Percentiles rank a stretch among this genome's conserved stretches.
Conservation (phyloP, 2,797 vertebrate genomes). For the Danio choprae region DNA sequence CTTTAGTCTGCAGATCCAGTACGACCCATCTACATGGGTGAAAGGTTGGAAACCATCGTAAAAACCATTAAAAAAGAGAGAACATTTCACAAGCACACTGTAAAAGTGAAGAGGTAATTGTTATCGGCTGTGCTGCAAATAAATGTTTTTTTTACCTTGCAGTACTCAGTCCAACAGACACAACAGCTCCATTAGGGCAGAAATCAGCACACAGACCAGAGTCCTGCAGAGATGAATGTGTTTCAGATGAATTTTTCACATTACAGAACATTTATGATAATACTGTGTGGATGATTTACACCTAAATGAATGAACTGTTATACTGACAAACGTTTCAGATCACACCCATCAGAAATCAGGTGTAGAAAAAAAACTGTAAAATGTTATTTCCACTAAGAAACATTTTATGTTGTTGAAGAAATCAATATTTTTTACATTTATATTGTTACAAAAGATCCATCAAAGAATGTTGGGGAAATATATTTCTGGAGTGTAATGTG, state of each 20-base stretch:
- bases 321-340: not conserved
- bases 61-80: not conserved
- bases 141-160: slow-evolving; percentile 79
- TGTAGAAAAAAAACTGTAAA: too few relatives aligned
- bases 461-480: not conserved
- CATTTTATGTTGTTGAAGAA: too few relatives aligned
- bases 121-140: not conserved
- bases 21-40: slow-evolving; percentile 85
- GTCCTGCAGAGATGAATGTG: slow-evolving; percentile 76
- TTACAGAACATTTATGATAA: not conserved
- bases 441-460: not conserved
- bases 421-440: not conserved
- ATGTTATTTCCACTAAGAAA: too few relatives aligned
- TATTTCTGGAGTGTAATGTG: not conserved
- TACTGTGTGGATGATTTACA: not conserved
- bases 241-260: not conserved
- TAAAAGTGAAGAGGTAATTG: slow-evolving; percentile 26
- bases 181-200: slow-evolving; percentile 86
- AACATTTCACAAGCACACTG: not conserved
- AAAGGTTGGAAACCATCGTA: not conserved
- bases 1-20: slow-evolving; percentile 83
- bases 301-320: not conserved
- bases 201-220: slow-evolving; percentile 91
- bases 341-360: not conserved
- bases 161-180: slow-evolving; percentile 87